Evolutionary conservation across 1,140 invertebrate species (phyloP).

Genomic region (Diachasmimorpha longicaudata): DNA sequence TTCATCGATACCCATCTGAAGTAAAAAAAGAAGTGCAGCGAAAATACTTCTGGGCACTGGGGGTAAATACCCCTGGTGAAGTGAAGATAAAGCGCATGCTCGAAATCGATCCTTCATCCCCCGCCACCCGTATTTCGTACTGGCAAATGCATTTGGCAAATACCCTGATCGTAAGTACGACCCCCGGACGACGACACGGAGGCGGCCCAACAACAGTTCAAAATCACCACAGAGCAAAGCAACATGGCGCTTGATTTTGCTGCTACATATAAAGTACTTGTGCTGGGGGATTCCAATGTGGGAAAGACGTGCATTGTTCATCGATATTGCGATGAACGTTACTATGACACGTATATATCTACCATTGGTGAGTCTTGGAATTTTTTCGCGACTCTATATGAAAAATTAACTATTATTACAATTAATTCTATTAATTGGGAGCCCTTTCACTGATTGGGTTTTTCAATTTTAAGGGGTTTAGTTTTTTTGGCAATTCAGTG

Average conservation of each 20-base stretch:
- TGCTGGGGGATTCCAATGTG: constrained; percentile 89
- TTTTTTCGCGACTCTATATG: background rate
- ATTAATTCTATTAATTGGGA: background rate
- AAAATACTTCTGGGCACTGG: too few species aligned
- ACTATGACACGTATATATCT: constrained; percentile 90
- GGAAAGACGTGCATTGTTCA: constrained; percentile 92
- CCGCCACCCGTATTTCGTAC: constrained; percentile 14
- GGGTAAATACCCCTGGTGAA: background rate
- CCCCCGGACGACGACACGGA: constrained; percentile 46
- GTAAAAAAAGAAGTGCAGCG: too few species aligned
- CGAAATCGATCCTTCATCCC: constrained; percentile 51
- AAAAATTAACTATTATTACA: background rate
- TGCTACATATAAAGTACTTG: constrained; percentile 84
- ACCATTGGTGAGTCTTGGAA: constrained; percentile 78
- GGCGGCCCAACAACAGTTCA: constrained; percentile 48
- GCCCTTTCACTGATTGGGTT: background rate
- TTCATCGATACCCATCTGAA: too few species aligned
- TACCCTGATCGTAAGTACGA: constrained; percentile 25
- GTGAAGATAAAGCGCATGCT: constrained; percentile 40
- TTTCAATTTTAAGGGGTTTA: background rate
- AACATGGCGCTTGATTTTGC: constrained; percentile 82
- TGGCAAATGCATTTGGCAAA: background rate
- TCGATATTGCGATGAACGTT: constrained; percentile 87
- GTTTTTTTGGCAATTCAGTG: too few species aligned
- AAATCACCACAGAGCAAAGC: constrained; percentile 35